phyloP scores from a whole-genome alignment of 1,140 invertebrate genomes.

The Ptiloglossa arizonensis region DNA sequence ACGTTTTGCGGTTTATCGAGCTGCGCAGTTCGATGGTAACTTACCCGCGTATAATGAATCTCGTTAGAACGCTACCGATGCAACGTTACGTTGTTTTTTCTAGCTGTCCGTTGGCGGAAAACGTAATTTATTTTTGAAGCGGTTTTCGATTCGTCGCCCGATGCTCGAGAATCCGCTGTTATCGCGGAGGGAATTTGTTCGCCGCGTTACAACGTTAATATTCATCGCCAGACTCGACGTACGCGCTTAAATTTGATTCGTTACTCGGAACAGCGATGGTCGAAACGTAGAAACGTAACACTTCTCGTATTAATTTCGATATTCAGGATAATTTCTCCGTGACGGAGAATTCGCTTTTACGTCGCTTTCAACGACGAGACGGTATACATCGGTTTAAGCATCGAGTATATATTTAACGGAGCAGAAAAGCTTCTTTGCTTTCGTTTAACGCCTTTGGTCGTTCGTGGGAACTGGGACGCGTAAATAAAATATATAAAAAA shows the following conservation, averaged over 20 bases:
- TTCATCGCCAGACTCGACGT: background rate
- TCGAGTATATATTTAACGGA: slow-evolving; percentile 65
- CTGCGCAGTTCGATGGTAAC: background rate
- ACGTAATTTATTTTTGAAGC: slow-evolving; percentile 13
- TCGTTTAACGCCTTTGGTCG: slow-evolving; percentile 51
- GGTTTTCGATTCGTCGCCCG: background rate
- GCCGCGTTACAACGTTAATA: slow-evolving; percentile 10
- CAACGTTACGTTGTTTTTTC: background rate
- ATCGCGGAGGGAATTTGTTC: background rate
- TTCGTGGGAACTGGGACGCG: slow-evolving; percentile 15
- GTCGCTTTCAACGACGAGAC: background rate
- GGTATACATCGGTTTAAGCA: slow-evolving; percentile 17
- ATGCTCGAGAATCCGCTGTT: background rate
- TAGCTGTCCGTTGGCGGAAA: background rate
- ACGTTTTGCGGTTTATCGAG: background rate
- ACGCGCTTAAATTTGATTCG: slow-evolving; percentile 22
- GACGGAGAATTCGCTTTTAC: background rate
- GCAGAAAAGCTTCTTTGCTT: slow-evolving; percentile 62
- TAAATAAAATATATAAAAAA: slow-evolving; percentile 13
- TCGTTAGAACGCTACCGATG: slow-evolving; percentile 1
- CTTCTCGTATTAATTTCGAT: background rate
- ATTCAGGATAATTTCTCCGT: background rate
- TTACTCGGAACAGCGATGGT: slow-evolving; percentile 2
- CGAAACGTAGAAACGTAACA: background rate
- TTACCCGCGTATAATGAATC: background rate